Evolutionary conservation across 2,888 invertebrate genomes (phyloP), one percentile per base, ranked within the genome.

Genomic region (Dioctria linearis): DNA sequence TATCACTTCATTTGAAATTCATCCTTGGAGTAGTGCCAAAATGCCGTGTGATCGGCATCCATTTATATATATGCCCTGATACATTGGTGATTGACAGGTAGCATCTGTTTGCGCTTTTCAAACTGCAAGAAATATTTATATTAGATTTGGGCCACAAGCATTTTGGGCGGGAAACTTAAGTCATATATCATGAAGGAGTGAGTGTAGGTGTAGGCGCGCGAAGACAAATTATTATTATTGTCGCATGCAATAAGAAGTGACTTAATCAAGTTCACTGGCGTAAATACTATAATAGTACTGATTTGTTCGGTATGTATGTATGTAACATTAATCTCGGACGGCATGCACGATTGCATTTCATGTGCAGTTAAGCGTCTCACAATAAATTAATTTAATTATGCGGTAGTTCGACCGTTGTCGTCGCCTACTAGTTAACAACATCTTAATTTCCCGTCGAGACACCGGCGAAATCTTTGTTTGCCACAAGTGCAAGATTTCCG

Each of bases 371-470:
- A 69, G 49, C 69, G 69, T 69, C 42, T 69, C 43, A 69, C 69
- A 69, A 69, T 69, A 49, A 69, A 69, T 69, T 69, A 69, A 69
- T 69, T 69, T 69, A 69, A 69, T 69, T 69, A 69, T 49, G 69
- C 37, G 69, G 6, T 46, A 9, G 42, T 69, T 43, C 42, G 42
- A 69, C 69, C 37, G 69, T 43, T 49, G 49, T 43, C 69, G n/a
- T 8, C 43, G 65, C 11, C 25, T 9, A 6, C 43, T 69, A 46
- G 69, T 69, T 69, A 69, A 69, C 25, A 25, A 25, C 37, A 43
- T 43, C 69, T 69, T 46, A 69, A 69, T 69, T 69, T 67, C 69
- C 51, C 69, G 69, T 37, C 51, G 69, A 69, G 69, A 69, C 51
- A 69, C 46, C 69, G 69, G 49, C 69, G 37, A 69, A 69, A 69